Percentiles rank a stretch among this genome's conserved stretches.
These are phyloP conservation scores for Phasianus colchicus DNA, from an alignment of 2,113 vertebrate species.

Conservation along the genomic window DNA sequence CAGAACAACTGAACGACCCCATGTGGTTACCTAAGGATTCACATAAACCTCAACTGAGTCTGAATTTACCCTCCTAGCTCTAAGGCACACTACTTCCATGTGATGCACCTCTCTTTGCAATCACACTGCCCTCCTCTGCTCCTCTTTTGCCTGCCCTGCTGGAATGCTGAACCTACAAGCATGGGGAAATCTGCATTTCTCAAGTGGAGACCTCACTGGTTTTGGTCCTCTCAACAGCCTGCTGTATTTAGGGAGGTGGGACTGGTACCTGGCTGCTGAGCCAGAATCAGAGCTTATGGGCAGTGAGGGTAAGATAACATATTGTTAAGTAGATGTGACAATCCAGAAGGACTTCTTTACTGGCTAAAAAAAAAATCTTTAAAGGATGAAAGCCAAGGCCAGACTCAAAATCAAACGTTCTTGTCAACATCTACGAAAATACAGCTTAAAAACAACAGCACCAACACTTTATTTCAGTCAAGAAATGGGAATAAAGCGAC, in stretches of 20 bases:
- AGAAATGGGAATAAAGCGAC: slow-evolving; percentile 7
- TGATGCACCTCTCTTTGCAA: not conserved
- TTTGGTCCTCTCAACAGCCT: not conserved
- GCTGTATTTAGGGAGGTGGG: not conserved
- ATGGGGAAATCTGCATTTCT: not conserved
- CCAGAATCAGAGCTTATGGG: not conserved
- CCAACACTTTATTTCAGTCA: not conserved
- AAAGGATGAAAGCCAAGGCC: not conserved
- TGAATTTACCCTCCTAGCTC: not conserved
- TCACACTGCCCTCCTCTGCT: not conserved
- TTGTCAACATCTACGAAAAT: not conserved
- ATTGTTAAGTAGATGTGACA: not conserved
- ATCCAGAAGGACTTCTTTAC: not conserved
- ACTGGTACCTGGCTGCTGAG: not conserved
- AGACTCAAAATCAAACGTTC: not conserved
- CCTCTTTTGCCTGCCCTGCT: not conserved
- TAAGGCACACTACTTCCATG: not conserved
- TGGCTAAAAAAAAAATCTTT: not conserved
- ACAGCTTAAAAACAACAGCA: not conserved
- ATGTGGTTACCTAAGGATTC: not conserved
- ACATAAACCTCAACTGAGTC: not conserved
- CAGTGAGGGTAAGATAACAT: not conserved
- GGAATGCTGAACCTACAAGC: not conserved
- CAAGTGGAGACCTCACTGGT: not conserved
- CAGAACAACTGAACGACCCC: not conserved